Evolutionary conservation across 2,888 invertebrate species (phyloP).

Genomic region (Dysmachus trigonus): DNA sequence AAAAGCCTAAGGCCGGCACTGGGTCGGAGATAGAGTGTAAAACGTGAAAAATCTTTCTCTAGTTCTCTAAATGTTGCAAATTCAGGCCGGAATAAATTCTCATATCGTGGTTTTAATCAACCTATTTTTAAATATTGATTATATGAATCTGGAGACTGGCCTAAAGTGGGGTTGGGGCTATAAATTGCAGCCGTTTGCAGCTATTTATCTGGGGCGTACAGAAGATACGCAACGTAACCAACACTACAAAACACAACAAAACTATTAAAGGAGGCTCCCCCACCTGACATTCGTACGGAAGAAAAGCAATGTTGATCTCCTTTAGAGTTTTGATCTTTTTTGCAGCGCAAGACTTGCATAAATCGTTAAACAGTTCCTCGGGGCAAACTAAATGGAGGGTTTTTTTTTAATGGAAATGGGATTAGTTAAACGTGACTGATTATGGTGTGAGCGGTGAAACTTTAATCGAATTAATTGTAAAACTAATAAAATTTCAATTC

Average conservation of each 20-base stretch:
- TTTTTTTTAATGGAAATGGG: constrained; percentile 47
- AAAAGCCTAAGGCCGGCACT: no score
- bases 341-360: constrained; percentile 94
- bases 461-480: neutral
- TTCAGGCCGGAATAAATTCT: no score
- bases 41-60: no score
- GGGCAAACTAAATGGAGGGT: constrained; percentile 79
- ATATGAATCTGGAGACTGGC: neutral
- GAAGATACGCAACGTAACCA: constrained; percentile 45
- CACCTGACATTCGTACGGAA: constrained; percentile 98
- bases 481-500: neutral
- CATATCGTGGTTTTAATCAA: no score
- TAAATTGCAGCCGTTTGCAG: neutral
- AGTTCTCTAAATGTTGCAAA: no score
- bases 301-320: constrained; percentile 98
- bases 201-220: constrained; percentile 21
- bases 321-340: constrained; percentile 96
- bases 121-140: no score
- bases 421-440: constrained; percentile 21
- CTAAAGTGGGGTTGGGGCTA: neutral
- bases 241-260: constrained; percentile 65
- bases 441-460: neutral
- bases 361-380: constrained; percentile 96
- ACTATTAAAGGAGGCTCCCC: constrained; percentile 61
- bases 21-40: no score